Conservation (phyloP, 2,113 vertebrate species). For the Cryptotis parvus region DNA sequence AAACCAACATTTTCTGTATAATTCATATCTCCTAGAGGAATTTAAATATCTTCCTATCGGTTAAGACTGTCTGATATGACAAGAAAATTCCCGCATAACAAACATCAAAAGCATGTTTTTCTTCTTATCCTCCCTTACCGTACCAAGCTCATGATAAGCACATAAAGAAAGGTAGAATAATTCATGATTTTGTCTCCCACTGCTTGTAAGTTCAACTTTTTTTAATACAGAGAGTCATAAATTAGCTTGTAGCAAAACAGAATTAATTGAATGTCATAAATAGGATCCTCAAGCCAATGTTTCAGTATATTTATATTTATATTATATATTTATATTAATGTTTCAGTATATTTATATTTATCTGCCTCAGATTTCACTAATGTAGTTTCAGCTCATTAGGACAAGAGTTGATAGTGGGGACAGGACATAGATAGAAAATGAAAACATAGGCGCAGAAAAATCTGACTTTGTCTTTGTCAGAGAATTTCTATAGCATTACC, state of each 20-base stretch:
- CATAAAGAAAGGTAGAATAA: slow-evolving; percentile 85
- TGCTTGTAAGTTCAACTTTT: slow-evolving; percentile 86
- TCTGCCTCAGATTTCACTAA: slow-evolving; percentile 86
- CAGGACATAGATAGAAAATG: slow-evolving; percentile 62
- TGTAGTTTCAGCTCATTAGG: slow-evolving; percentile 86
- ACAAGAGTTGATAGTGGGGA: slow-evolving; percentile 69
- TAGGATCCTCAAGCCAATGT: slow-evolving; percentile 87
- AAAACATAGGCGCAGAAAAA: slow-evolving; percentile 16
- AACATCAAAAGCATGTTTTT: slow-evolving; percentile 87
- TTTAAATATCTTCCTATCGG: slow-evolving; percentile 82
- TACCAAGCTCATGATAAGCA: slow-evolving; percentile 79
- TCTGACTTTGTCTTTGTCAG: slow-evolving; percentile 16
- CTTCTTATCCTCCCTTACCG: slow-evolving; percentile 80
- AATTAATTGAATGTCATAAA: slow-evolving; percentile 90
- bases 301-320: slow-evolving; percentile 88
- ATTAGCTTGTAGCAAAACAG: slow-evolving; percentile 90
- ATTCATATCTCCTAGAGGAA: slow-evolving; percentile 86
- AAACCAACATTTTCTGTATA: slow-evolving; percentile 86
- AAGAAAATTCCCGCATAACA: slow-evolving; percentile 86
- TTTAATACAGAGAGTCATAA: slow-evolving; percentile 88
- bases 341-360: slow-evolving; percentile 88
- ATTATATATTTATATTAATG: no score
- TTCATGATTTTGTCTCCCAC: slow-evolving; percentile 88
- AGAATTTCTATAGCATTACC: slow-evolving; percentile 43
- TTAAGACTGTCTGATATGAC: slow-evolving; percentile 84